Base-by-base conservation (phyloP, 2,888 invertebrate genomes). In the Machimus atricapillus region DNA sequence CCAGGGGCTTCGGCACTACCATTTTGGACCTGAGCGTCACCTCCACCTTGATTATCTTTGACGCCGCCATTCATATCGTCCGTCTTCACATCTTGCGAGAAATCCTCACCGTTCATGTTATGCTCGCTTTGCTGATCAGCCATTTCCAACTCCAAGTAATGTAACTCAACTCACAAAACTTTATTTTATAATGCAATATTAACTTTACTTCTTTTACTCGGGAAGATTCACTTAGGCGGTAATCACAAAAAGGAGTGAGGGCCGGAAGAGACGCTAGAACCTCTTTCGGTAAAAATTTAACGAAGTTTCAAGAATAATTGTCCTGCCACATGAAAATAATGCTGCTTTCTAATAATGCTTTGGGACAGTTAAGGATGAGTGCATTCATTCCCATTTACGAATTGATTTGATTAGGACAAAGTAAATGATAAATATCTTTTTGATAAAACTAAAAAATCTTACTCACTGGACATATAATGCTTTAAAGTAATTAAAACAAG, bases 81-180 rank as follows among this genome's bases (percentile, higher is more conserved):
- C 90, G 93, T 93, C 91, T 94, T 94, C 90, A 96, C 95, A 92
- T 96, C 96, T 94, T 96, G 95, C 90, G 96, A 95, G 93, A 96
- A 96, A 93, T 96, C 96, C 93, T 96, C 96, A 92, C 96, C 96
- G 93, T 96, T 96, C 95, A 96, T 95, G 91, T 94, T 94, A 93
- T 93, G 94, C 91, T 95, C 95, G 88, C 91, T 91, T 94, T 95
- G 94, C 91, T 93, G 93, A 89, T 93, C 94, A 89, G 94, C 94
- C 94, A 94, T 94, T 90, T 85, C 90, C 7, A 46, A 19, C 46
- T 34, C 31, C 12, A 43, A 27, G 34, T 9, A 56, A 66, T n/a
- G n/a, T 19, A 73, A 66, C 34, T 89, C 89, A 88, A 89, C 86
- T 76, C 40, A 76, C 34, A 31, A 8, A 76, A 76, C 27, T 74